Evolutionary conservation across 1,140 invertebrate species (phyloP).

Genomic region (Asobara japonica): DNA sequence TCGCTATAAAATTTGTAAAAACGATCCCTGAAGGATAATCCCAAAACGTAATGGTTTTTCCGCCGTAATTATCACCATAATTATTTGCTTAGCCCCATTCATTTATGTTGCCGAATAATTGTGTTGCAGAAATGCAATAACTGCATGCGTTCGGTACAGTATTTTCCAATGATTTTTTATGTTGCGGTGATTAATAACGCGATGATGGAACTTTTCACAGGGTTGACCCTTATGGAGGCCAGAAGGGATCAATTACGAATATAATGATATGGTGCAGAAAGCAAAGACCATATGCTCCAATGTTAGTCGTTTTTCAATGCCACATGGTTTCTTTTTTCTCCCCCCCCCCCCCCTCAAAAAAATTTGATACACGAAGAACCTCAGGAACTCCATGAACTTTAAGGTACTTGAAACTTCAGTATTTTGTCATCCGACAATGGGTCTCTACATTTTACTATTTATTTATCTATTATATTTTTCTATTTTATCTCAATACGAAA

Average conservation of each 20-base stretch:
- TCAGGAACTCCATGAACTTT: background rate
- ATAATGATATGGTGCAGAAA: background rate
- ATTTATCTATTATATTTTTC: too few species aligned
- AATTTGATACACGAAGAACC: background rate
- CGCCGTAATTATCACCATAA: too few species aligned
- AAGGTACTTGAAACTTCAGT: background rate
- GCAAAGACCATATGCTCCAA: background rate
- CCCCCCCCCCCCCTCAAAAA: background rate
- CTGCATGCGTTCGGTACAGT: too few species aligned
- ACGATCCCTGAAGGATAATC: too few species aligned
- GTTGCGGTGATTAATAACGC: background rate
- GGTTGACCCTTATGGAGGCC: background rate
- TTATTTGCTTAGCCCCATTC: too few species aligned
- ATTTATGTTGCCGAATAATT: too few species aligned
- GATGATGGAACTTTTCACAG: background rate
- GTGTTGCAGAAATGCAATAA: background rate
- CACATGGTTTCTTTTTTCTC: background rate
- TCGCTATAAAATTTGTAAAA: too few species aligned
- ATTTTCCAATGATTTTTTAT: too few species aligned
- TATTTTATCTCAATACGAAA: too few species aligned
- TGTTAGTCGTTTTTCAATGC: background rate
- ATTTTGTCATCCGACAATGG: too few species aligned
- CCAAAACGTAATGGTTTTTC: too few species aligned
- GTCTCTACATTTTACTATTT: too few species aligned
- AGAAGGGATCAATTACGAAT: background rate